Base-by-base conservation (phyloP, 2,888 invertebrate genomes). In the Escarpia spicata region DNA sequence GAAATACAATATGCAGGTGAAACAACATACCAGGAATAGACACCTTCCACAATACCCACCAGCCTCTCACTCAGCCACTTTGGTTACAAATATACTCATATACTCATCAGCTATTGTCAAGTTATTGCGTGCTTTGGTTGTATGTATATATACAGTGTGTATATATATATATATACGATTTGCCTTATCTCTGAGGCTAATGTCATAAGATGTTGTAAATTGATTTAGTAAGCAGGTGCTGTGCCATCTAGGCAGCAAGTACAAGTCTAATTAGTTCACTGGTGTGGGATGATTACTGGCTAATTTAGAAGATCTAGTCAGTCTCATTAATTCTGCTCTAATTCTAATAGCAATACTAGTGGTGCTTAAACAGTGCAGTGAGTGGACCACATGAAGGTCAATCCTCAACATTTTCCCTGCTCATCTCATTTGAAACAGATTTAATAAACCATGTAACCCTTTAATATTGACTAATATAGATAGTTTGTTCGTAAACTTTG, bases 181-280 rank as follows among this genome's bases (percentile, higher is more conserved):
- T 75, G 19, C 19, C 75, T 0, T 15, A 19, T 26, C 60, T 60
- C 75, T n/a, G n/a, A 75, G 75, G 26, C 26, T 26, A 26, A 26
- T 75, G 75, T 75, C 75, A 75, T 75, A 75, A 75, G 75, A 75
- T 75, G 75, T 75, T 75, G 75, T 75, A 75, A 75, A 75, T 75
- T 75, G 75, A 75, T 75, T 75, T 75, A 75, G 75, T 75, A 75
- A n/a, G 75, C 75, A 75, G 75, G 75, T 75, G 75, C 75, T 26
- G 75, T 4, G 3, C 75, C 19, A 26, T 60, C 4, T 75, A 26
- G 75, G 75, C n/a, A 26, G n/a, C 75, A n/a, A 75, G 75, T 15
- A n/a, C 75, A 75, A 19, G 75, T 75, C 75, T 75, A 75, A 75
- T 75, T 75, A n/a, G 75, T 75, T 75, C n/a, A 26, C 26, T 75